Base-by-base conservation (phyloP, 2,888 invertebrate genomes). In the Tricholauxania praeusta region DNA sequence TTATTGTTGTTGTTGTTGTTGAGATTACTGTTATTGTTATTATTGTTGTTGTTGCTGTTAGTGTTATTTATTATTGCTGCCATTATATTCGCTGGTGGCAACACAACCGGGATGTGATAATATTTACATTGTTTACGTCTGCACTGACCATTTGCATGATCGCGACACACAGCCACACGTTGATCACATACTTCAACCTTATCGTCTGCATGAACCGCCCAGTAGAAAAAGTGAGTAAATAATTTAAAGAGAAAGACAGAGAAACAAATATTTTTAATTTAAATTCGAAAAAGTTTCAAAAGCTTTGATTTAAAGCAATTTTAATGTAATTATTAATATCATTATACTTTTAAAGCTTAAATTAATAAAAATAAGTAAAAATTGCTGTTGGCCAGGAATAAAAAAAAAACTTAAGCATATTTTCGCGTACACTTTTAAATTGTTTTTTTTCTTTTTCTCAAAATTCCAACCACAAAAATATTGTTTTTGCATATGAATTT, bases 121-220 rank as follows among this genome's bases (percentile, higher is more conserved):
- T 96, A 97, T 92, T 96, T 97, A 93, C 97, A 97, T 89, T 94
- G 92, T 89, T 95, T 93, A 89, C 96, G 94, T 88, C 93, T 92
- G 90, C 97, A 97, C 89, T 94, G 92, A 89, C 96, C 96, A 89
- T 96, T 96, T 86, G 95, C 96, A 89, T 96, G 96, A 91, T 97
- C 96, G 89, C 96, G 95, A 89, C 97, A 97, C 88, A 97, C 96
- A 89, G 95, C 96, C 90, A 97, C 96, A 89, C 95, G 94, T 89
- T 96, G 94, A 90, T 96, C 96, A 90, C 93, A 93, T 91, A 96
- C 94, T 92, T 96, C 96, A 91, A 97, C 95, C 90, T 93, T 92
- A 90, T 94, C 94, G 91, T 95, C 96, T 97, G 90, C 76, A 91
- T 15, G 28, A 48, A 15, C 3, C 12, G 28, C n/a, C 17, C 49